Percentiles rank a stretch among this genome's conserved stretches.
Evolutionary conservation across 2,797 vertebrate genomes (phyloP).

Genomic region (Sitta carolinensis): DNA sequence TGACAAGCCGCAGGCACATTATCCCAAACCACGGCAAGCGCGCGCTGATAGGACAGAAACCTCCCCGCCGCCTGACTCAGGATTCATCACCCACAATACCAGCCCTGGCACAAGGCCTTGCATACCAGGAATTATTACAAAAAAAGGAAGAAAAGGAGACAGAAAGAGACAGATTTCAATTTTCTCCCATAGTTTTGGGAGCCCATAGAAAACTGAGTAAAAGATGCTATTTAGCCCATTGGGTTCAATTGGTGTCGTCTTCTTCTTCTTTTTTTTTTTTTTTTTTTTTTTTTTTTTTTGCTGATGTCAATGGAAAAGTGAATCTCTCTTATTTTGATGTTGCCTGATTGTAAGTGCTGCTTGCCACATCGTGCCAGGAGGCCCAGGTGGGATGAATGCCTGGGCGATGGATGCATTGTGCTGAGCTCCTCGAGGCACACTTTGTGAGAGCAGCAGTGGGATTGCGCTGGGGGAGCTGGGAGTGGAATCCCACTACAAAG

Average conservation of each 20-base stretch:
- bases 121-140: constrained; percentile 21
- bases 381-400: constrained; percentile 68
- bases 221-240: constrained; percentile 53
- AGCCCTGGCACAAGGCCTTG: constrained; percentile 6
- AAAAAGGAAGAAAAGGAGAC: constrained; percentile 11
- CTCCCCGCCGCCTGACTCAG: constrained; percentile 22
- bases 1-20: constrained; percentile 70
- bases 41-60: constrained; percentile 46
- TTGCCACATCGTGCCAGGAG: constrained; percentile 5
- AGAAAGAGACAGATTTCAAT: constrained; percentile 49
- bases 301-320: constrained; percentile 39
- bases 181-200: constrained; percentile 26
- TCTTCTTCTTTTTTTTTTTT: not conserved
- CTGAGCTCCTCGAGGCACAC: constrained; percentile 17
- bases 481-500: constrained; percentile 8
- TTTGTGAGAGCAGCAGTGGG: constrained; percentile 43
- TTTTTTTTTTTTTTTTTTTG: not conserved
- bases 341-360: constrained; percentile 58
- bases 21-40: constrained; percentile 39
- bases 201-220: constrained; percentile 20
- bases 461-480: not conserved
- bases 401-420: constrained; percentile 68
- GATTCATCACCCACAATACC: constrained; percentile 40
- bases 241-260: constrained; percentile 7
- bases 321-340: constrained; percentile 30